These are phyloP conservation scores for Cryptocheilus praepositus DNA, from an alignment of 2,888 invertebrate genomes.

Conservation along the genomic window DNA sequence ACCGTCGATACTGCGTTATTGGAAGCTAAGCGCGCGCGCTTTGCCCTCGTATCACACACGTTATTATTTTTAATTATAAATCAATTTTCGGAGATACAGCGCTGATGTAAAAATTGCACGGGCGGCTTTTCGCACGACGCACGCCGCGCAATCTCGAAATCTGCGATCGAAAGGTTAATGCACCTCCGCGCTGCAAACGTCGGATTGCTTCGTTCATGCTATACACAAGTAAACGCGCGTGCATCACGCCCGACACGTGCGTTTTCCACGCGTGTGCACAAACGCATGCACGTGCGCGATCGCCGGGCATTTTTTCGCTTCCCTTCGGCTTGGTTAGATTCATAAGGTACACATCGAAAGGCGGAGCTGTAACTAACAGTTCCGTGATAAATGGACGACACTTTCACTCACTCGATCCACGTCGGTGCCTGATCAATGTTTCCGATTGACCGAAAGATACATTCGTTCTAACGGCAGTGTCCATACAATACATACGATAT, in stretches of 20 bases:
- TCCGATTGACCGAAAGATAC: too few species aligned
- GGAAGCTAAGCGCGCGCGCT: too few species aligned
- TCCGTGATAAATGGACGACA: too few species aligned
- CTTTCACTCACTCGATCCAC: too few species aligned
- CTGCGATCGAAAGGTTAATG: slow-evolving; percentile 55
- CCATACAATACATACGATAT: too few species aligned
- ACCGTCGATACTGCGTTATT: neutral
- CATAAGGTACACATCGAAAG: slow-evolving; percentile 31
- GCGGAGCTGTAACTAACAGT: slow-evolving; percentile 7
- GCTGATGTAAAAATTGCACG: slow-evolving; percentile 36
- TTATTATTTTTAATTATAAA: neutral
- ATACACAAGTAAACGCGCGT: slow-evolving; percentile 21
- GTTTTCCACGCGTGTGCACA: slow-evolving; percentile 46
- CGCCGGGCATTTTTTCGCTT: slow-evolving; percentile 46
- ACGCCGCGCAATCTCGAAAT: slow-evolving; percentile 41
- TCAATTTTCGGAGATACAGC: slow-evolving; percentile 14
- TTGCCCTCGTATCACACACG: too few species aligned
- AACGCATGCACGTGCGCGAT: slow-evolving; percentile 23
- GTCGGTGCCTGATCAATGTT: too few species aligned
- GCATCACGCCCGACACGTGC: slow-evolving; percentile 44
- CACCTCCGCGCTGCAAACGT: slow-evolving; percentile 35
- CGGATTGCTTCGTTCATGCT: slow-evolving; percentile 16
- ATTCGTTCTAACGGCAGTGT: too few species aligned
- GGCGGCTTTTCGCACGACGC: slow-evolving; percentile 44
- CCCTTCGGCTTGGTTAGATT: slow-evolving; percentile 30